These are phyloP conservation scores for Tretioscincus oriximinensis DNA, from an alignment of 2,113 vertebrate genomes.

Conservation along the genomic window DNA sequence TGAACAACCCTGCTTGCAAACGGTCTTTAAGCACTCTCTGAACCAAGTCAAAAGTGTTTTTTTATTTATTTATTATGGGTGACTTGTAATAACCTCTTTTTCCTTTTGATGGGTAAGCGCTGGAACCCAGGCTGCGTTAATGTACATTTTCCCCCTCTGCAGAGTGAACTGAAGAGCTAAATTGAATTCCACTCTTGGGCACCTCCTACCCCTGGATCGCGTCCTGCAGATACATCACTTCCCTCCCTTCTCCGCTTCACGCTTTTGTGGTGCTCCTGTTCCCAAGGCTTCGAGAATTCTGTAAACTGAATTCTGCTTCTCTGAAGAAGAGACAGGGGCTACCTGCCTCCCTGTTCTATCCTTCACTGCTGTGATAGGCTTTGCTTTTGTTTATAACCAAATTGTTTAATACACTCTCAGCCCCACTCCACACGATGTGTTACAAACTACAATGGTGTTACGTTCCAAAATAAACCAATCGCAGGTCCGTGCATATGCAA, in stretches of 20 bases:
- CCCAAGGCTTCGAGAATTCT: constrained; percentile 16
- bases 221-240: not conserved
- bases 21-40: no score
- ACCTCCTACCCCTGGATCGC: constrained; percentile 12
- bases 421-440: no score
- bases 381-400: not conserved
- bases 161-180: constrained; percentile 27
- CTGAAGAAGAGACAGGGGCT: not conserved
- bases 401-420: constrained; percentile 25
- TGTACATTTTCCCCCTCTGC: constrained; percentile 34
- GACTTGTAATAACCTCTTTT: not conserved
- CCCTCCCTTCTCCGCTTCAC: constrained; percentile 9
- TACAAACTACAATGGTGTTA: no score
- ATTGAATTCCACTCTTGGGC: constrained; percentile 38
- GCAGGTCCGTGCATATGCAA: no score
- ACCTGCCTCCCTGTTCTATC: not conserved
- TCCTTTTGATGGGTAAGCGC: not conserved
- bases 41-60: no score
- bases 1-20: no score
- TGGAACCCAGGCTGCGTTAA: not conserved
- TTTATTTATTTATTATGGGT: no score
- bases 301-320: constrained; percentile 35
- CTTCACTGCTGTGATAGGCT: not conserved
- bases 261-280: constrained; percentile 23
- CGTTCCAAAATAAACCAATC: no score